Percentiles rank a stretch among this genome's conserved stretches.
Conservation (phyloP, 2,888 invertebrate genomes). For the Drosophila quasianomalipes region DNA sequence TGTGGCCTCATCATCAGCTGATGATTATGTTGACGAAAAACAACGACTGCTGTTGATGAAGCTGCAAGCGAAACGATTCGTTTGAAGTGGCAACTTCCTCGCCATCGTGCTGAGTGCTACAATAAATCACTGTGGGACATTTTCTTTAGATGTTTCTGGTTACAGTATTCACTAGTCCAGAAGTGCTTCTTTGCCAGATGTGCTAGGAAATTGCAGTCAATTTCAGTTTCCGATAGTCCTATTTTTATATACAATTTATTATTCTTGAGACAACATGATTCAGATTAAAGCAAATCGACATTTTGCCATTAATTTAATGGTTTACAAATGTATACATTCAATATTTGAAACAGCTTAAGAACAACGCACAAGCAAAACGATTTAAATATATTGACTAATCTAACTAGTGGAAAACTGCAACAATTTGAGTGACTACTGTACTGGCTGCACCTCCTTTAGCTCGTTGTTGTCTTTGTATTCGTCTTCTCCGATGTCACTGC, state of each 20-base stretch:
- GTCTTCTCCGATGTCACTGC: conserved; percentile 19
- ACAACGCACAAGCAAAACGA: neutral
- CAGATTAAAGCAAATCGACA: neutral
- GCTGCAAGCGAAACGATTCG: conserved; percentile 36
- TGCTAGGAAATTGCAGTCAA: neutral
- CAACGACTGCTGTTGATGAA: conserved; percentile 38
- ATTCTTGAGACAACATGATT: neutral
- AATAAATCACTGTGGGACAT: conserved; percentile 75
- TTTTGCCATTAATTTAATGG: neutral
- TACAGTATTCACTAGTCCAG: neutral
- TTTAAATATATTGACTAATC: neutral
- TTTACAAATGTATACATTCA: neutral
- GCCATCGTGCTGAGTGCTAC: conserved; percentile 61
- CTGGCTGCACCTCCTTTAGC: conserved; percentile 19
- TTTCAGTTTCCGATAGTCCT: neutral
- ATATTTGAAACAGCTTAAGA: neutral
- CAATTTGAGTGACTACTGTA: neutral
- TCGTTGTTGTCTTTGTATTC: conserved; percentile 3
- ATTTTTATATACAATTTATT: neutral
- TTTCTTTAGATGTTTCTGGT: conserved; percentile 54
- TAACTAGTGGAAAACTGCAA: neutral
- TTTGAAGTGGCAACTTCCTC: conserved; percentile 37
- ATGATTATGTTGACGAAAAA: conserved; percentile 25
- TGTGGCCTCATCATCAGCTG: conserved; percentile 22
- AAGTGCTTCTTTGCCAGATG: neutral